These are phyloP conservation scores for Callaeas wilsoni DNA, from an alignment of 2,113 vertebrate species.

Conservation along the genomic window DNA sequence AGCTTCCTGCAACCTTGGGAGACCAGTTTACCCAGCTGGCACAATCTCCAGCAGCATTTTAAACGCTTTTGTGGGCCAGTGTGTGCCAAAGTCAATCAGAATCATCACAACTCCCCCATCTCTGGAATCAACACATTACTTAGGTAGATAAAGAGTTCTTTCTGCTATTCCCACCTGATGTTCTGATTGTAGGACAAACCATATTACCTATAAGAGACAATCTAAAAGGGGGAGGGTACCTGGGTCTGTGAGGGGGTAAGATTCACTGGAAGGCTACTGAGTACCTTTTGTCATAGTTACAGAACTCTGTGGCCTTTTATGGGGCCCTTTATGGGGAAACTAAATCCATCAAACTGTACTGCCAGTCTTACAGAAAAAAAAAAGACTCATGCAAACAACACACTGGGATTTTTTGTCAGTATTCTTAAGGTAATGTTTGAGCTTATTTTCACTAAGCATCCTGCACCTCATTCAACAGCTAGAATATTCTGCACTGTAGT, in stretches of 20 bases:
- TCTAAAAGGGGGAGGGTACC: background rate
- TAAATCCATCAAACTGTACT: background rate
- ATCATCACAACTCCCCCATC: background rate
- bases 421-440: background rate
- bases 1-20: background rate
- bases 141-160: too few relatives aligned
- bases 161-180: background rate
- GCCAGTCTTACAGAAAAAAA: background rate
- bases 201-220: too few relatives aligned
- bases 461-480: background rate
- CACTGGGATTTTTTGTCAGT: background rate
- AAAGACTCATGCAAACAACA: background rate
- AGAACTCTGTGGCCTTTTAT: background rate
- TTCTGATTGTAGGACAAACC: background rate
- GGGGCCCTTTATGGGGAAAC: background rate
- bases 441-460: background rate
- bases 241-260: fast-evolving
- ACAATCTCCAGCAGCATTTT: background rate
- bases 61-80: background rate
- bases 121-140: background rate
- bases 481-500: background rate
- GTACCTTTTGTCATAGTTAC: background rate
- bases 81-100: background rate
- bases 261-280: background rate
- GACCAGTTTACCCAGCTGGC: background rate